These are phyloP conservation scores for Bothrops jararaca DNA, from an alignment of 2,113 vertebrate genomes.

Conservation along the genomic window DNA sequence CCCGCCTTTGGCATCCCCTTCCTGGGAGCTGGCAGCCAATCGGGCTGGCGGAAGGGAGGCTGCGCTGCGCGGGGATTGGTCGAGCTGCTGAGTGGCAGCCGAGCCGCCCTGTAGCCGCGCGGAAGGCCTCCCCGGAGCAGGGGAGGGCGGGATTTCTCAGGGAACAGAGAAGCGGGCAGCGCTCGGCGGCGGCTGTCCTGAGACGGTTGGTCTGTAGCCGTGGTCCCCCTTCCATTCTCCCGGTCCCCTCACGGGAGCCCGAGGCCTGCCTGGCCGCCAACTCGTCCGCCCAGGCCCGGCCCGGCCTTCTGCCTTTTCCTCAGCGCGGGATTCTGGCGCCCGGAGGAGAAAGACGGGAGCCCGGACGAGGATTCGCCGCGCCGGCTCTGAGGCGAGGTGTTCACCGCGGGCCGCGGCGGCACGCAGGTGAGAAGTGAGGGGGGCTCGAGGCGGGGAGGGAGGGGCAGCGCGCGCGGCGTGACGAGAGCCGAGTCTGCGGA, in stretches of 20 bases:
- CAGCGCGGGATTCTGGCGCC: neutral
- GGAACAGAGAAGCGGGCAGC: constrained; percentile 76
- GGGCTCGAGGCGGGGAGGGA: constrained; percentile 16
- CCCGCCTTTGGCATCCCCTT: constrained; percentile 38
- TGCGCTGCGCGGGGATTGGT: constrained; percentile 25
- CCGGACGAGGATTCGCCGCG: neutral
- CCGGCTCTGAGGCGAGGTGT: neutral
- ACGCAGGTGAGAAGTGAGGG: constrained; percentile 20
- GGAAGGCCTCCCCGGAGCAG: constrained; percentile 54
- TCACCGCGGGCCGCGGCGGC: neutral
- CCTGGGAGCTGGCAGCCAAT: constrained; percentile 39
- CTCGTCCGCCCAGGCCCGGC: constrained; percentile 25
- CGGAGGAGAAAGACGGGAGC: neutral
- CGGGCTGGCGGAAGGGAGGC: constrained; percentile 13
- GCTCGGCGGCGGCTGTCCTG: constrained; percentile 63
- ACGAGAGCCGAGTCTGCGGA: neutral
- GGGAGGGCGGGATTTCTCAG: constrained; percentile 74
- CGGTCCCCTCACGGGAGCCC: constrained; percentile 28
- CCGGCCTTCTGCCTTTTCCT: constrained; percentile 14
- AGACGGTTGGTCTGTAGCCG: constrained; percentile 68
- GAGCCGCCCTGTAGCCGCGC: neutral
- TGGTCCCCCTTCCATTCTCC: constrained; percentile 43
- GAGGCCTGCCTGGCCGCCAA: neutral
- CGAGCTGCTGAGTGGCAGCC: neutral
- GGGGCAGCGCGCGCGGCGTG: constrained; percentile 20